Evolutionary conservation across 2,113 vertebrate species (phyloP).

Genomic region (Syrmaticus mikado): DNA sequence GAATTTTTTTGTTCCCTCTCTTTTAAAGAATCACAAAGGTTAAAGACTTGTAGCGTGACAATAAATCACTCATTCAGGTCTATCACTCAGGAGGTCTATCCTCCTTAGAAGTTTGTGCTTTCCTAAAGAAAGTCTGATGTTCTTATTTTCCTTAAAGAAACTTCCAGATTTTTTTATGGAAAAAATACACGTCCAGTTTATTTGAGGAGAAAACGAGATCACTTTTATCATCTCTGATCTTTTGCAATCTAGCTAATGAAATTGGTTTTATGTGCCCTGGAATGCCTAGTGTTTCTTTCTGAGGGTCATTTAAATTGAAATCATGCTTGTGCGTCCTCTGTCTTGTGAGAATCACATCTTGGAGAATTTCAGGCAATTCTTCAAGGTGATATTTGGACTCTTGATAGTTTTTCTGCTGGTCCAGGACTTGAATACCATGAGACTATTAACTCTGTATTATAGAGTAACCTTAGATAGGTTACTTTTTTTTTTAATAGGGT

Average conservation of each 20-base stretch:
- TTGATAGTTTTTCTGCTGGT: background rate
- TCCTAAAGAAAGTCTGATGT: background rate
- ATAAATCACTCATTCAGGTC: background rate
- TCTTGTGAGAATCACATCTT: background rate
- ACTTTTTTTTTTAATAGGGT: background rate
- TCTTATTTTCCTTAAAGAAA: background rate
- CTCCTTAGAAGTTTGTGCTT: background rate
- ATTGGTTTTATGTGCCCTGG: background rate
- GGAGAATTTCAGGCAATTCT: background rate
- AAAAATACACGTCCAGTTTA: background rate
- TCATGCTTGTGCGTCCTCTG: background rate
- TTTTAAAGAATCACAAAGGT: background rate
- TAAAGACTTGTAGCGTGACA: background rate
- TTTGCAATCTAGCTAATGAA: background rate
- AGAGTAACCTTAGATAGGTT: background rate
- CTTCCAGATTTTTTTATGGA: too few species aligned
- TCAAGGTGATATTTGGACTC: background rate
- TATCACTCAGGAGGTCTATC: background rate
- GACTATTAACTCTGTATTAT: background rate
- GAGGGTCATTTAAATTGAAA: background rate
- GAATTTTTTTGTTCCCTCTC: background rate
- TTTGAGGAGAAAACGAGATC: background rate
- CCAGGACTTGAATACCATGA: background rate
- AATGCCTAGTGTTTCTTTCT: background rate
- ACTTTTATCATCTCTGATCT: background rate